phyloP scores from a whole-genome alignment of 1,140 invertebrate species.

The Antheraea pernyi region DNA sequence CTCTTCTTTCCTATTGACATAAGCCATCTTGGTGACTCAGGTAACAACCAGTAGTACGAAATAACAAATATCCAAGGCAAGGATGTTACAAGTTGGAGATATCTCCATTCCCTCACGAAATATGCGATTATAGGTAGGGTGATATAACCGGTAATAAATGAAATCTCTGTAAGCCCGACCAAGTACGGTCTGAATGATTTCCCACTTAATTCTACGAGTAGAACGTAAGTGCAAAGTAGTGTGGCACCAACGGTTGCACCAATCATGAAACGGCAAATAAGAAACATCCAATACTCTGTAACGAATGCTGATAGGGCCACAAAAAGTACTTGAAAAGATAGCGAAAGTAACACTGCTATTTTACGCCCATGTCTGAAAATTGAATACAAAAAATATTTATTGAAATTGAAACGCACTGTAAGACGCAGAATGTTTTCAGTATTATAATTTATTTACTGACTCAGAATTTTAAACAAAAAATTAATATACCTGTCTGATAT shows the following conservation, averaged over 20 bases:
- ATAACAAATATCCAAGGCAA: conserved; percentile 68
- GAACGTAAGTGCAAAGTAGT: conserved; percentile 80
- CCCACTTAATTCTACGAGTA: conserved; percentile 74
- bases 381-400: not conserved
- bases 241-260: conserved; percentile 81
- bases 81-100: conserved; percentile 82
- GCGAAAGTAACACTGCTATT: conserved; percentile 77
- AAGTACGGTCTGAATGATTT: conserved; percentile 63
- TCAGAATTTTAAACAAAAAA: not conserved
- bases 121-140: conserved; percentile 82
- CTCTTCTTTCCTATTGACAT: conserved; percentile 58
- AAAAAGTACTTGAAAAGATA: conserved; percentile 79
- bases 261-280: conserved; percentile 80
- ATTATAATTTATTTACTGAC: not conserved
- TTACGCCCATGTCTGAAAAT: conserved; percentile 82
- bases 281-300: conserved; percentile 81
- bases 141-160: conserved; percentile 76
- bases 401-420: too few relatives aligned
- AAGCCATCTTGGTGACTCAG: conserved; percentile 69
- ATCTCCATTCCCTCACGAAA: conserved; percentile 82
- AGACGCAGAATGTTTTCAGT: too few relatives aligned
- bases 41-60: conserved; percentile 55
- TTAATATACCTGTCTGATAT: conserved; percentile 74
- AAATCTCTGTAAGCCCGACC: conserved; percentile 46
- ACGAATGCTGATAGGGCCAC: conserved; percentile 80